phyloP scores from a whole-genome alignment of 2,888 invertebrate genomes.

The Ditylenchus weischeri region DNA sequence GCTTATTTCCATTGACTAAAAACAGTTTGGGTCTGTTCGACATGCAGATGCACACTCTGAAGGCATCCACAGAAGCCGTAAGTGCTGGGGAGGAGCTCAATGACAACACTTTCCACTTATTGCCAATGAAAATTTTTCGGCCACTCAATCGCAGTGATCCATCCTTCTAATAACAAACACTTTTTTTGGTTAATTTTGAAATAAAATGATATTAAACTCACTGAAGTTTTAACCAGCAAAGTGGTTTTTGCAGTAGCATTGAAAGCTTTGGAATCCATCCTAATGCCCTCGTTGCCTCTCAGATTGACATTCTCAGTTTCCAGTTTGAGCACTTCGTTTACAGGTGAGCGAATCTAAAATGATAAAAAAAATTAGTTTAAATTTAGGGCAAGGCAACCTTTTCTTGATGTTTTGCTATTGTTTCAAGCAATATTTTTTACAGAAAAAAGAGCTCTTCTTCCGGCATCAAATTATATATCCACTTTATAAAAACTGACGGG shows the following conservation, averaged over 20 bases:
- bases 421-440: too few relatives aligned
- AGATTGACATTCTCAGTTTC: conserved; percentile 45
- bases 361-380: neutral
- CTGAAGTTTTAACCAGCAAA: conserved; percentile 53
- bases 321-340: conserved; percentile 49
- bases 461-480: too few relatives aligned
- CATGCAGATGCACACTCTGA: conserved; percentile 51
- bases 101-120: conserved; percentile 40
- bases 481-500: too few relatives aligned
- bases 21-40: conserved; percentile 44
- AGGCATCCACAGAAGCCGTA: conserved; percentile 55
- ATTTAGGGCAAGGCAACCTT: too few relatives aligned
- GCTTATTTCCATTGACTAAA: conserved; percentile 51
- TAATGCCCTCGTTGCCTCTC: conserved; percentile 54
- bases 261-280: conserved; percentile 45
- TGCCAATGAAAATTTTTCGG: conserved; percentile 29
- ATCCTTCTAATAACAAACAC: conserved; percentile 15
- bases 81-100: conserved; percentile 54
- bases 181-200: neutral
- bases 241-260: conserved; percentile 39
- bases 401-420: too few relatives aligned
- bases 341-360: conserved; percentile 50
- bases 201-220: conserved; percentile 17
- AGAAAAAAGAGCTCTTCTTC: too few relatives aligned
- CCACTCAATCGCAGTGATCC: conserved; percentile 26